Evolutionary conservation across 2,888 invertebrate species (phyloP), one percentile per base, ranked within the genome.

Genomic region (Cosmia pyralina): DNA sequence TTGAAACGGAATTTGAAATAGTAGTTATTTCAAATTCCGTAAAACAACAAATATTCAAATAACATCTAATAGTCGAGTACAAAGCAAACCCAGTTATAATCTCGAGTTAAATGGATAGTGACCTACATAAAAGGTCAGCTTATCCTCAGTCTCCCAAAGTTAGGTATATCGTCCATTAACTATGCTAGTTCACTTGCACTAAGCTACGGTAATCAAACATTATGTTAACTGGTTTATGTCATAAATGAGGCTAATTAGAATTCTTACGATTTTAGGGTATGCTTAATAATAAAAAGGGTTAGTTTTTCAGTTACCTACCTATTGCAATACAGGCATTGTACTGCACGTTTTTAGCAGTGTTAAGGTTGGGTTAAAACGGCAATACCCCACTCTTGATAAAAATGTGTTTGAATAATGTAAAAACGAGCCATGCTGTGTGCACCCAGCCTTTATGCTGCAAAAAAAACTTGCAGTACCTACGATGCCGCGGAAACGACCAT

Each of bases 21-120:
- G 13, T 8, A 38, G 11, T 38, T 60, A 55, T 28, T n/a, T 28
- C 28, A 55, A 8, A 41, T 55, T 72, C 34, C 2, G 0, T 22
- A n/a, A n/a, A n/a, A n/a, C n/a, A n/a, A n/a, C n/a, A n/a, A n/a
- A n/a, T n/a, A n/a, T n/a, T n/a, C n/a, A n/a, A n/a, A n/a, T n/a
- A 69, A 64, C n/a, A 48, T 53, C 1, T 17, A 64, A 50, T 41
- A 46, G 44, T 65, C 50, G 55, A 64, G n/a, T n/a, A 55, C n/a
- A 79, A 64, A 53, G 53, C 28, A 50, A 50, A 72, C 52, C 15
- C 15, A 60, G 44, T 73, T 72, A 79, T 48, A 72, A 73, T 76
- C 28, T 58, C 13, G 15, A 50, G 52, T 59, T 64, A 59, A 59
- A 79, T 62, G 63, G 17, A 58, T 19, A 48, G 41, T 76, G 80